Base-by-base conservation (phyloP, 2,113 vertebrate genomes). In the Thamnaconus septentrionalis region DNA sequence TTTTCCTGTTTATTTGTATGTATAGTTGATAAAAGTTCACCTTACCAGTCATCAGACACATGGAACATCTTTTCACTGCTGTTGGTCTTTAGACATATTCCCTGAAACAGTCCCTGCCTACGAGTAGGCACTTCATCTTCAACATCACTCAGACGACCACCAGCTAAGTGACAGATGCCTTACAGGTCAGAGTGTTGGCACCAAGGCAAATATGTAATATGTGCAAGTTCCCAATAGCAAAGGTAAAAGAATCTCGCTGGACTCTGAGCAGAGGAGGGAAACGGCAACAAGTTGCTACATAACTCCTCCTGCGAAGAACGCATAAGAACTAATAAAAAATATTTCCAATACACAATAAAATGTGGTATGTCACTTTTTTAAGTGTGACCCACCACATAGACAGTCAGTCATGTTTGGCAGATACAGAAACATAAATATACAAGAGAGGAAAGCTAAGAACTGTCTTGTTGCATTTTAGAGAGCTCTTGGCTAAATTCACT, bases 251-350 rank as follows among this genome's bases (percentile, higher is more conserved):
- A 72, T 58, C 47, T 76, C 52, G n/a, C n/a, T 5, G 2, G 4
- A 60, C 58, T 56, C 75, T 31, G 18, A 31, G 18, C 73, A 57
- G 66, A 52, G 8, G n/a, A 54, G 61, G 53, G 69, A 76, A 71
- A 66, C 66, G 59, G 51, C n/a, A 53, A 68, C 41, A 45, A 1
- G 53, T 61, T 8, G 56, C 76, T 66, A 71, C 59, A 49, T 64
- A 59, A 48, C 64, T 71, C 59, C 50, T 57, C 49, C 41, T 0
- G 57, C 43, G 45, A 74, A 45, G 41, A 69, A 53, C 64, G 45
- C 93, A 93, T 93, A 93, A 93, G 89, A 93, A 93, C 93, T 78
- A 90, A 94, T 94, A 95, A 94, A 31, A 96, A 95, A 94, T 94
- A 94, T 94, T 92, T 93, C 93, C 93, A 93, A 94, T 93, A 93